Evolutionary conservation across 2,888 invertebrate species (phyloP), one percentile per base, ranked within the genome.

Genomic region (Agrotis segetum): DNA sequence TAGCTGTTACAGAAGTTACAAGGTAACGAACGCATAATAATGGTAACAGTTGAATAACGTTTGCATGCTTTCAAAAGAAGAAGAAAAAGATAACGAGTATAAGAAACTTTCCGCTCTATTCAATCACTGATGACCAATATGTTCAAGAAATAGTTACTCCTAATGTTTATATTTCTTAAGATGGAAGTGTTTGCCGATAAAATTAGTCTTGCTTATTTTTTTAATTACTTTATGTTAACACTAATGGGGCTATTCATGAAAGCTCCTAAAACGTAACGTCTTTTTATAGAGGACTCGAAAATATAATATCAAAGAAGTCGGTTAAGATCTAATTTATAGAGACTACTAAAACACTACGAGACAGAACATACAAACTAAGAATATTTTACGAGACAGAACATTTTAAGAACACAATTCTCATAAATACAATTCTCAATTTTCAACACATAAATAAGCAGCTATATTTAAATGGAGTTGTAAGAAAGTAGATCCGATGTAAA

Each of bases 71-170:
- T 72, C 52, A 76, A 77, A 74, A 69, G 66, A 67, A 71, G 64
- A 34, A 1, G 59, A 81, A 82, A 78, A 77, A 67, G 16, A n/a
- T 17, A 65, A 71, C 61, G 59, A 79, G 58, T 66, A 79, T 76
- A 71, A 71, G 64, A 73, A 81, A 84, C 82, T 85, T 78, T 77
- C 75, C 82, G 81, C 74, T 85, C 79, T 79, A 79, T 73, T 78
- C 79, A 81, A 75, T 83, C 76, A 84, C 65, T 79, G 81, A 82
- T 86, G 82, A 85, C 82, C 63, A 66, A 67, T 75, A 78, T 52
- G 73, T 77, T 61, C 68, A 59, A 84, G 62, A 68, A 72, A 72
- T 79, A 11, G 67, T 77, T 75, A 80, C 68, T 72, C 60, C 60
- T 77, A 71, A 76, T 77, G 71, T 77, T 76, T 75, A 66, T 64